These are phyloP conservation scores for Pterois miles DNA, from an alignment of 2,797 vertebrate species.

Conservation along the genomic window DNA sequence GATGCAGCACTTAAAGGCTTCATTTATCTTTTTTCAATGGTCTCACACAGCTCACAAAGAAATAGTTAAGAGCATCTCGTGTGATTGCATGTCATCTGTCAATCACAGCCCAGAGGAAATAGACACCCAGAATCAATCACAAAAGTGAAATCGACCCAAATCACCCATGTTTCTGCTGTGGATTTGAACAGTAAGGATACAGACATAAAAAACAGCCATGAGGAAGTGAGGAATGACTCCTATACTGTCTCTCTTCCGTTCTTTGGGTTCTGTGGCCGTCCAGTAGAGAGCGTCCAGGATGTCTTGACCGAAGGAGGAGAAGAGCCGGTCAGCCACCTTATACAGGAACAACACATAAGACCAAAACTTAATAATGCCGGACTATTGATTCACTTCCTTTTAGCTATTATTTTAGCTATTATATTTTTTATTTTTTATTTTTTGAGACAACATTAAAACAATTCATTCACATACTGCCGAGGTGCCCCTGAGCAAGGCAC, in stretches of 20 bases:
- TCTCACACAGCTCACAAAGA: background rate
- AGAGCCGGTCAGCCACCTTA: conserved; percentile 96
- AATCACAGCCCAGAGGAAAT: background rate
- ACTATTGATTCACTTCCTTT: background rate
- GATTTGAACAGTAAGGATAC: conserved; percentile 87
- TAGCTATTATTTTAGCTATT: background rate
- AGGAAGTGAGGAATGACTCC: conserved; percentile 96
- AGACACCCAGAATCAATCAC: background rate
- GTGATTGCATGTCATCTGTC: background rate
- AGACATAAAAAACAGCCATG: conserved; percentile 98
- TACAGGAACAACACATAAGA: conserved; percentile 3
- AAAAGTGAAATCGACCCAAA: background rate
- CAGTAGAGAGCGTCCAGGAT: conserved; percentile 98
- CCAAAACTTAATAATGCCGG: background rate
- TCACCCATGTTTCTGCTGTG: no score
- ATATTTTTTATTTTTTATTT: background rate
- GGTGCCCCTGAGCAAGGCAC: no score
- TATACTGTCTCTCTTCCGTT: conserved; percentile 93
- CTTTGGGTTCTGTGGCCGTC: conserved; percentile 97
- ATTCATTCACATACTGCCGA: background rate
- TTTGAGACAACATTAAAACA: background rate
- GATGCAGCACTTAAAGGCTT: background rate
- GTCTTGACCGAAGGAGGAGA: conserved; percentile 98
- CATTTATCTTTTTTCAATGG: background rate
- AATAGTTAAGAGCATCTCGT: background rate